These are phyloP conservation scores for Grammomys dolichurus DNA, from an alignment of 2,113 vertebrate genomes.

Conservation along the genomic window DNA sequence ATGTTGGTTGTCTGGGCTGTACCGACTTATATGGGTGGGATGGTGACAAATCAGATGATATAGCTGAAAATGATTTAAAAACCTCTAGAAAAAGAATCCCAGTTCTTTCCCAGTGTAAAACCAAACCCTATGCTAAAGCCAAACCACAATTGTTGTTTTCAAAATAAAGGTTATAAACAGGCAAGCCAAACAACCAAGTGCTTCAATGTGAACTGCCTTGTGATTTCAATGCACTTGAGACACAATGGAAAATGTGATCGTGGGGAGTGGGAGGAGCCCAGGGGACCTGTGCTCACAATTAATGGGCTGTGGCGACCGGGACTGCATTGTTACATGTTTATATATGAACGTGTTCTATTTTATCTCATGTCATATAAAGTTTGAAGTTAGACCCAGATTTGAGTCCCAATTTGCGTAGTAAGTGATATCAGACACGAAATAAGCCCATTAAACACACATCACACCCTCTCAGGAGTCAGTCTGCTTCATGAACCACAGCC, in stretches of 20 bases:
- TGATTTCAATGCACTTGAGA: conserved; percentile 18
- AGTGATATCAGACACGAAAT: conserved; percentile 62
- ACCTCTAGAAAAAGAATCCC: conserved; percentile 1
- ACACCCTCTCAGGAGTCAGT: conserved; percentile 63
- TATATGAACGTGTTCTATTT: neutral
- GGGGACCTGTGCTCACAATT: neutral
- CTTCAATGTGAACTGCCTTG: conserved; percentile 25
- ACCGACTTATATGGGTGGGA: neutral
- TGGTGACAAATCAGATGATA: conserved; percentile 51
- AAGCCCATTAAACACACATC: conserved; percentile 56
- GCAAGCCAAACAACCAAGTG: conserved; percentile 68
- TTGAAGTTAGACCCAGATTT: neutral
- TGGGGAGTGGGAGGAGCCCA: neutral
- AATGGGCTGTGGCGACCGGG: neutral
- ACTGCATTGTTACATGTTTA: neutral
- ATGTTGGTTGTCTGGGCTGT: neutral
- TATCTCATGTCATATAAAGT: neutral
- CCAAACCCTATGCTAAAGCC: conserved; percentile 57
- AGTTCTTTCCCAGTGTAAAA: conserved; percentile 55
- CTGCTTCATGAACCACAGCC: conserved; percentile 61
- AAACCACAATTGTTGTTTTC: conserved; percentile 78
- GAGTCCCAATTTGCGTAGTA: conserved; percentile 40
- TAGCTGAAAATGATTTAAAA: conserved; percentile 56
- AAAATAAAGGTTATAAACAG: conserved; percentile 79
- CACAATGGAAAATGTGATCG: conserved; percentile 41